These are phyloP conservation scores for Zaprionus ornatus DNA, from an alignment of 1,140 invertebrate species.

Conservation along the genomic window DNA sequence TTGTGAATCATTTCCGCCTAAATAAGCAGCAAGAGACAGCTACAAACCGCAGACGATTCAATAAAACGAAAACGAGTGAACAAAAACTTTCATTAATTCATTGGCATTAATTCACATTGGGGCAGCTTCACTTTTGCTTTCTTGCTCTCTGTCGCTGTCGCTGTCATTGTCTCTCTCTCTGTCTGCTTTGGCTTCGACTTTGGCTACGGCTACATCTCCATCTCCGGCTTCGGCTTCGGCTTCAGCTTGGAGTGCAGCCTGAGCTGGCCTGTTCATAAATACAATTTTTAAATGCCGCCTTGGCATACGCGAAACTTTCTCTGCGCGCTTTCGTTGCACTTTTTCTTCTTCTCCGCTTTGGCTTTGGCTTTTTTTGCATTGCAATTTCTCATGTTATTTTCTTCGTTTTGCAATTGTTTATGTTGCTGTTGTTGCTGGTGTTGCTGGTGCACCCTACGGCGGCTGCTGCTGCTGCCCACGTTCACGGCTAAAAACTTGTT, in stretches of 20 bases:
- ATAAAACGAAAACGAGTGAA: constrained; percentile 43
- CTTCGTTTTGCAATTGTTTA: background rate
- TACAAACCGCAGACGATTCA: constrained; percentile 20
- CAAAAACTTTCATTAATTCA: constrained; percentile 72
- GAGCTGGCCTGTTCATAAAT: constrained; percentile 61
- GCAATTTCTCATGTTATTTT: constrained; percentile 35
- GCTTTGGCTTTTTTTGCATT: constrained; percentile 46
- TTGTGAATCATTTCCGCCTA: constrained; percentile 55
- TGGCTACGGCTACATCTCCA: background rate
- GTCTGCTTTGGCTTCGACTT: constrained; percentile 12
- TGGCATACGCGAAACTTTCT: constrained; percentile 71
- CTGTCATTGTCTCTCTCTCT: background rate
- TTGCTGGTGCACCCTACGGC: constrained; percentile 56
- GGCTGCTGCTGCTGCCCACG: constrained; percentile 37
- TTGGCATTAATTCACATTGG: constrained; percentile 59
- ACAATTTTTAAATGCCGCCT: constrained; percentile 76
- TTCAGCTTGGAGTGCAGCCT: constrained; percentile 19
- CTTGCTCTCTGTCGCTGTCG: background rate
- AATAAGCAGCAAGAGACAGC: background rate
- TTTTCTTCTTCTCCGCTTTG: constrained; percentile 45
- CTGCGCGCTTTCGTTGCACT: constrained; percentile 74
- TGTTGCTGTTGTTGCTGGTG: constrained; percentile 3
- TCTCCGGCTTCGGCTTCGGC: background rate
- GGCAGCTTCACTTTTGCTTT: constrained; percentile 43
- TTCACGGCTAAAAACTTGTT: constrained; percentile 74